A percentile compares a stretch with the other conserved stretches of the same genome.
Conservation (phyloP, 2,797 vertebrate genomes). For the Eupleurogrammus muticus region DNA sequence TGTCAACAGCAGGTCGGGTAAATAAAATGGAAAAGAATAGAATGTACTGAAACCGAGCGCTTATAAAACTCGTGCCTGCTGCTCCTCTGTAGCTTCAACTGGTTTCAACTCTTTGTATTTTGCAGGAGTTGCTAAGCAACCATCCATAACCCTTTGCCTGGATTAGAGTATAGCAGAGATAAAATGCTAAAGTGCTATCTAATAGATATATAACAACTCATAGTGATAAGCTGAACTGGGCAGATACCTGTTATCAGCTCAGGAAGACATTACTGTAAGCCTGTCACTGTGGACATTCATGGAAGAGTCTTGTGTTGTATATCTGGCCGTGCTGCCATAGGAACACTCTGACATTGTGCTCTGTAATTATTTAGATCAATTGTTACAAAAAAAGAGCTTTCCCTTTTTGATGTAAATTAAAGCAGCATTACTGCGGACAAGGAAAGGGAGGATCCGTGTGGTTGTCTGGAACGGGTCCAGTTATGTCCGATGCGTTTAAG, state of each 20-base stretch:
- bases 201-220: conserved; percentile 54
- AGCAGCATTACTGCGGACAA: background rate
- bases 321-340: conserved; percentile 11
- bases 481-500: conserved; percentile 36
- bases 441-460: background rate
- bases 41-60: conserved; percentile 32
- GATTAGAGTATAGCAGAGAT: conserved; percentile 59
- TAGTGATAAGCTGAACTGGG: conserved; percentile 54
- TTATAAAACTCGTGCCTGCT: conserved; percentile 50
- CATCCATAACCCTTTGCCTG: conserved; percentile 46
- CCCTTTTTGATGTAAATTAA: conserved; percentile 6
- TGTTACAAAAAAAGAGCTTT: background rate
- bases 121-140: conserved; percentile 75
- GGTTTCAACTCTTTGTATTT: conserved; percentile 63
- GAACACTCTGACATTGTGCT: conserved; percentile 7
- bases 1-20: conserved; percentile 60
- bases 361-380: conserved; percentile 36
- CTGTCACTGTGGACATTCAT: conserved; percentile 19
- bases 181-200: conserved; percentile 54
- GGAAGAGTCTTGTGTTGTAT: conserved; percentile 9
- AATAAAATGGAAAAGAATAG: conserved; percentile 60
- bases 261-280: conserved; percentile 16
- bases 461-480: conserved; percentile 29
- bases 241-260: conserved; percentile 34
- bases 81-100: conserved; percentile 39